Evolutionary conservation across 2,113 vertebrate species (phyloP).

Genomic region (Coryphaenoides rupestris): DNA sequence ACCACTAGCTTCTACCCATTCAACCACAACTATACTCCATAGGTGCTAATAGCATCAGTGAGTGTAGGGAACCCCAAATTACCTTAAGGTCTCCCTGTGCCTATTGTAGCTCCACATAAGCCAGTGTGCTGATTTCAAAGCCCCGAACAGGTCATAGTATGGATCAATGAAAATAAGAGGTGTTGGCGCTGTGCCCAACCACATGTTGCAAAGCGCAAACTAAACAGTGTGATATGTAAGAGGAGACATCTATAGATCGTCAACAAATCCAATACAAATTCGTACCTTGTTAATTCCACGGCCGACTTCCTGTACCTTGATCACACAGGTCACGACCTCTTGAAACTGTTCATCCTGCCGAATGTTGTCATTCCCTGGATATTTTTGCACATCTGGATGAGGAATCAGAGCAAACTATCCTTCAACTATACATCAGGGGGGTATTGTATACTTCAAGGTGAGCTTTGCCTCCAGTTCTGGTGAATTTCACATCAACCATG

Average conservation of each 20-base stretch:
- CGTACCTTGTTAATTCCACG: not conserved
- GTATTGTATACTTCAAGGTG: too few relatives aligned
- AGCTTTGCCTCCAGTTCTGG: too few relatives aligned
- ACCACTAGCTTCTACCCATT: too few relatives aligned
- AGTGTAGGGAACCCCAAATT: not conserved
- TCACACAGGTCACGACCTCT: too few relatives aligned
- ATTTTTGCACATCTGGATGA: too few relatives aligned
- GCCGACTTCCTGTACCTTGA: too few relatives aligned
- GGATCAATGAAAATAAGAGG: slow-evolving; percentile 14
- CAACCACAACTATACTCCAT: not conserved
- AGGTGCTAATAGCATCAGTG: not conserved
- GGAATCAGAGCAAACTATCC: too few relatives aligned
- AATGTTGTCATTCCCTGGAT: too few relatives aligned
- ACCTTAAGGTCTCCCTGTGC: not conserved
- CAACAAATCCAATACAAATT: not conserved
- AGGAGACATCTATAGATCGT: slow-evolving; percentile 2
- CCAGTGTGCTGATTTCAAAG: slow-evolving; percentile 5
- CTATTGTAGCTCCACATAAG: slow-evolving; percentile 3
- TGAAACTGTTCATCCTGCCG: too few relatives aligned
- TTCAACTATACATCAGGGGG: too few relatives aligned
- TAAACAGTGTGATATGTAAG: slow-evolving; percentile 15
- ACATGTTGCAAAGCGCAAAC: slow-evolving; percentile 7
- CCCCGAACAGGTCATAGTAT: slow-evolving; percentile 9
- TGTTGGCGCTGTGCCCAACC: slow-evolving; percentile 12
- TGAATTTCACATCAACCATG: too few relatives aligned